Evolutionary conservation across 1,140 invertebrate genomes (phyloP), one percentile per base, ranked within the genome.

Genomic region (Ostrea edulis): DNA sequence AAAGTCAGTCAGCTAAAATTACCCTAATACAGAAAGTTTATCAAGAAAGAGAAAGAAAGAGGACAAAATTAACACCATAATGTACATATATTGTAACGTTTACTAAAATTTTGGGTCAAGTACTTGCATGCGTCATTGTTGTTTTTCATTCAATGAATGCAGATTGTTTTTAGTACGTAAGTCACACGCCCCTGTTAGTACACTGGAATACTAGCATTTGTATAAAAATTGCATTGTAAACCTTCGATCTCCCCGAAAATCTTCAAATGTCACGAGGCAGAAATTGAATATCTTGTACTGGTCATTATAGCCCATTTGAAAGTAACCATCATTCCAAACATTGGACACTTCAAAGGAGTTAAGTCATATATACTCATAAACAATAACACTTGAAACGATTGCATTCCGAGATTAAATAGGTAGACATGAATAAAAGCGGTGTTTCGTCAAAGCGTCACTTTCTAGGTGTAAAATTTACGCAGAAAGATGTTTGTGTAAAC

Each of bases 111-210:
- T 77, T 29, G 9, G 68, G 68, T 77, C 68, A 77, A 77, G 68
- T 35, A 25, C 68, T 35, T 14, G 29, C 68, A 29, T 35, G 25
- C 68, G 68, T 29, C 68, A 29, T 44, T 77, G 68, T 77, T 77
- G 68, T 77, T 77, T 77, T 77, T 77, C 29, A 77, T 44, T 25
- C 68, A 77, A 77, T 77, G 29, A 77, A 25, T 77, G 68, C 29
- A 77, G 12, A 29, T 11, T 25, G 25, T 29, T 77, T 22, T 4
- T 77, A 62, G 55, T 62, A 14, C 22, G 25, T 14, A 22, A 35
- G 55, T n/a, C 68, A 35, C 12, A 77, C 25, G 11, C 35, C 25
- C 22, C 8, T 77, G 17, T 22, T 25, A 77, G 68, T 77, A 17
- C 68, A 29, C 4, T 25, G 35, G 68, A 77, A 77, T 77, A 77